Evolutionary conservation across 1,140 invertebrate species (phyloP).

Genomic region (Drosophila lacertosa): DNA sequence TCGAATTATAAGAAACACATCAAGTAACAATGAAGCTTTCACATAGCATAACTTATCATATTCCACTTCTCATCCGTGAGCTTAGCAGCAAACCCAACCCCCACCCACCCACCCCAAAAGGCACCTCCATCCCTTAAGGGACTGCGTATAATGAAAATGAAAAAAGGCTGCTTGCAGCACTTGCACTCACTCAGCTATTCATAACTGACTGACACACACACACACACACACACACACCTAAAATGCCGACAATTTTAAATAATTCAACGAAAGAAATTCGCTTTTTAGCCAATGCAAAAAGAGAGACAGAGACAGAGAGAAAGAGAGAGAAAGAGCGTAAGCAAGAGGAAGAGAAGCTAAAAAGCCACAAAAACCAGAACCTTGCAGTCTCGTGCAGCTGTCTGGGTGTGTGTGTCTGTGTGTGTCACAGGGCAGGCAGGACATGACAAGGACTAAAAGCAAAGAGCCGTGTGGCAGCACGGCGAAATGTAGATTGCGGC

Average conservation of each 20-base stretch:
- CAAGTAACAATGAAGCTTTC: background rate
- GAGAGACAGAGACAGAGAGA: constrained; percentile 21
- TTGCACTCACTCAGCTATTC: constrained; percentile 71
- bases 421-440: background rate
- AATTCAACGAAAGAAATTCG: constrained; percentile 68
- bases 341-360: constrained; percentile 6
- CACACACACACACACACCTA: constrained; percentile 12
- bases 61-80: background rate
- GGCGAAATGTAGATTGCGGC: constrained; percentile 22
- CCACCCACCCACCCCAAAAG: too few relatives aligned
- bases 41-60: background rate
- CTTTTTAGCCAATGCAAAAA: constrained; percentile 59
- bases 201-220: constrained; percentile 56
- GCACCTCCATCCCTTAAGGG: constrained; percentile 1
- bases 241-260: constrained; percentile 60
- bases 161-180: constrained; percentile 43
- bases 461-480: constrained; percentile 13
- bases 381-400: constrained; percentile 25
- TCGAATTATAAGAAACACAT: too few relatives aligned
- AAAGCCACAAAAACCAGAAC: constrained; percentile 44
- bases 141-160: constrained; percentile 40
- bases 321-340: background rate
- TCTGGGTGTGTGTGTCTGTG: constrained; percentile 13
- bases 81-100: background rate
- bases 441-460: constrained; percentile 13